Evolutionary conservation across 2,888 invertebrate genomes (phyloP).

Genomic region (Phytoseiulus persimilis): DNA sequence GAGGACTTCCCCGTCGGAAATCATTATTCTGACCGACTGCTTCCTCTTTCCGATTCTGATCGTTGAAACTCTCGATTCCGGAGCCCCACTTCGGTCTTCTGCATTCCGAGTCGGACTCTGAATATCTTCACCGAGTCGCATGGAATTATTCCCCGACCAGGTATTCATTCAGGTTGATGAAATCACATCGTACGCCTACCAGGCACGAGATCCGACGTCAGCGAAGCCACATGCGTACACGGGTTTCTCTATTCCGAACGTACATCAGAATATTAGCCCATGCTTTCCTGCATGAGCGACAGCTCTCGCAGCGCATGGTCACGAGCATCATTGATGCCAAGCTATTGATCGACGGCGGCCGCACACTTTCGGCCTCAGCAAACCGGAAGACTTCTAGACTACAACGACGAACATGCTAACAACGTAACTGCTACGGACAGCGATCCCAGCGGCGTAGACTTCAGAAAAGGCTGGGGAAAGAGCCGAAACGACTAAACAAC

Average conservation of each 20-base stretch:
- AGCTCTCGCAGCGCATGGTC: neutral
- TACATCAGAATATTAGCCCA: neutral
- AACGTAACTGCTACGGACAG: neutral
- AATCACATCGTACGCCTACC: neutral
- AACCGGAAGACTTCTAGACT: neutral
- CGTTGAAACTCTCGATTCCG: neutral
- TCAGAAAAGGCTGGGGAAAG: neutral
- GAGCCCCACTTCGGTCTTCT: neutral
- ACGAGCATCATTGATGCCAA: neutral
- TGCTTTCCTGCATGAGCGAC: neutral
- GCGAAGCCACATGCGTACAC: neutral
- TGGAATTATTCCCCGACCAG: neutral
- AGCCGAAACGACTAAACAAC: neutral
- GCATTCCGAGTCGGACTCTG: neutral
- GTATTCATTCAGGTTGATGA: neutral
- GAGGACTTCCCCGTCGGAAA: neutral
- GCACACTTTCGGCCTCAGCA: neutral
- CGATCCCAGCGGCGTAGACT: neutral
- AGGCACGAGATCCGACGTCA: neutral
- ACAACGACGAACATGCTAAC: neutral
- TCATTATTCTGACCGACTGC: neutral
- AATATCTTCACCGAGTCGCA: neutral
- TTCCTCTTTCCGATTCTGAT: neutral
- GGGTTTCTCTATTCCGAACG: neutral
- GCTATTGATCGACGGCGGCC: neutral